phyloP scores from a whole-genome alignment of 30 jellyfish, hydroid and myxozoan species.

The Rhopilema esculentum region DNA sequence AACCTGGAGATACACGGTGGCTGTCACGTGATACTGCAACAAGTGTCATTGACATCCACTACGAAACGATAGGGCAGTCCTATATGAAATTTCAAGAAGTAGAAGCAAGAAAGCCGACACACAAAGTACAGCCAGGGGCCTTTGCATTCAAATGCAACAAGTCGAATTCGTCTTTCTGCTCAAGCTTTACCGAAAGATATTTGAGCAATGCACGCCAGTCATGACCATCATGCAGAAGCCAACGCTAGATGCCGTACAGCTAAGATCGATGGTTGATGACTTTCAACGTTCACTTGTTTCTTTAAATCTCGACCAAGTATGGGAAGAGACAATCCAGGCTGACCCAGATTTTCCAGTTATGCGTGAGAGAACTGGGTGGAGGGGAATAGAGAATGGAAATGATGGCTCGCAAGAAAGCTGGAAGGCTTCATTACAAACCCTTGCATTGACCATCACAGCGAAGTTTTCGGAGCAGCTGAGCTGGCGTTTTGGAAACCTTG shows the following conservation, averaged over 20 bases:
- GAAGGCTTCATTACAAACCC: conserved; percentile 12
- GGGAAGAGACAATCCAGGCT: conserved; percentile 55
- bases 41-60: conserved; percentile 16
- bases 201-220: conserved; percentile 40
- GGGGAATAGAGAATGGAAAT: conserved; percentile 43
- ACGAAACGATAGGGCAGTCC: conserved; percentile 27
- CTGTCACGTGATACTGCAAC: conserved; percentile 35
- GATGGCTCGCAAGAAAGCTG: conserved; percentile 46
- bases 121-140: conserved; percentile 39
- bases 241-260: conserved; percentile 27
- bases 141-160: conserved; percentile 36
- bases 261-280: conserved; percentile 33
- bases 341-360: conserved; percentile 57
- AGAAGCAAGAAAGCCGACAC: conserved; percentile 38
- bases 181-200: conserved; percentile 23
- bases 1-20: conserved; percentile 59
- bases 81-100: conserved; percentile 11
- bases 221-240: conserved; percentile 50
- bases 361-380: conserved; percentile 68
- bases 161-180: conserved; percentile 30
- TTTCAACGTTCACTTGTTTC: background rate
- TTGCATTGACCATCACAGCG: background rate
- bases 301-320: conserved; percentile 15
- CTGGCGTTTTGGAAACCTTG: conserved; percentile 51
- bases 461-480: conserved; percentile 45